Evolutionary conservation across 2,797 vertebrate genomes (phyloP).

Genomic region (Malacoraja senta): DNA sequence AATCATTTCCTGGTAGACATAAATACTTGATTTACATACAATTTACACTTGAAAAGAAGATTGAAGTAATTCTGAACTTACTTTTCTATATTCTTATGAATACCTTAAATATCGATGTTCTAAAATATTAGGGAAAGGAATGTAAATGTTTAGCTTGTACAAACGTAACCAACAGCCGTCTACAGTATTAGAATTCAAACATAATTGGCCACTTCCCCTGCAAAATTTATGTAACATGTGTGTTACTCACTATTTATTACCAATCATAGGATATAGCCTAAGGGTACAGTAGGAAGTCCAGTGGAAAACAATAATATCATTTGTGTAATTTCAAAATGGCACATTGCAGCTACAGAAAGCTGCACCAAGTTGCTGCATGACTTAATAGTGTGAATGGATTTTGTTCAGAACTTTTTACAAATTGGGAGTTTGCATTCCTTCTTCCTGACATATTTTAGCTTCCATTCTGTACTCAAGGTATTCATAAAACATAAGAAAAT

Average conservation of each 20-base stretch:
- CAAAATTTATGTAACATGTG: not conserved
- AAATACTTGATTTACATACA: not conserved
- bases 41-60: not conserved
- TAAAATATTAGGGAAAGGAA: not conserved
- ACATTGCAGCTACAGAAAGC: not conserved
- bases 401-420: not conserved
- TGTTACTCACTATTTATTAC: not conserved
- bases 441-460: not conserved
- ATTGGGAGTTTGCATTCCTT: not conserved
- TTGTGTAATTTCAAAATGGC: not conserved
- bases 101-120: not conserved
- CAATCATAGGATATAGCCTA: constrained; percentile 11
- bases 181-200: not conserved
- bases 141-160: not conserved
- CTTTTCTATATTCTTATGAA: not conserved
- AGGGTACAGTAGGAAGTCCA: not conserved
- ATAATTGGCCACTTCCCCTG: constrained; percentile 6
- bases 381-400: not conserved
- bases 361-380: no score
- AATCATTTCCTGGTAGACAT: not conserved
- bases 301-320: not conserved
- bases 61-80: not conserved
- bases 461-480: not conserved
- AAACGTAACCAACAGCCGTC: not conserved
- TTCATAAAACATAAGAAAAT: constrained; percentile 4